A percentile compares a stretch with the other conserved stretches of the same genome.
phyloP scores from a whole-genome alignment of 2,797 vertebrate genomes.

The Darevskia nairensis region DNA sequence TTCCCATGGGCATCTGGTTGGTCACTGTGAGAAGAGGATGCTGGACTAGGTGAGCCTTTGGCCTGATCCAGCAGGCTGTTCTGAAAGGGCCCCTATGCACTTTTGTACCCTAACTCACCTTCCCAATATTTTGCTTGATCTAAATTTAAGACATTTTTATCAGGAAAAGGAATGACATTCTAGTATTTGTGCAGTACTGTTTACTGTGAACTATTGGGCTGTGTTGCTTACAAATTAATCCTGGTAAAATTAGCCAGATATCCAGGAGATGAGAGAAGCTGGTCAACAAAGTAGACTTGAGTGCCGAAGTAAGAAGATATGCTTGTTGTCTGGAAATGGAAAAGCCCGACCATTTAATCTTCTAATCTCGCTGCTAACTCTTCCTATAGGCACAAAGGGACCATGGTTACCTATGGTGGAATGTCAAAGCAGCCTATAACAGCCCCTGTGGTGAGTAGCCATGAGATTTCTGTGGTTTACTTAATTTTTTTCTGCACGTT shows the following conservation, averaged over 20 bases:
- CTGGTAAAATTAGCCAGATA: not conserved
- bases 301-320: not conserved
- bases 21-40: too few relatives aligned
- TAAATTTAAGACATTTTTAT: not conserved
- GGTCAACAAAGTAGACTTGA: not conserved
- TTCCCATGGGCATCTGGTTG: too few relatives aligned
- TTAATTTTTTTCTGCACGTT: not conserved
- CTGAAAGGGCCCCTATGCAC: not conserved
- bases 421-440: constrained; percentile 94
- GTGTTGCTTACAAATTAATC: not conserved
- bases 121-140: not conserved
- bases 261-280: not conserved
- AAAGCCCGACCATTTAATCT: accelerated
- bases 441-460: constrained; percentile 89
- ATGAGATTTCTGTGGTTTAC: not conserved
- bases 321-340: not conserved
- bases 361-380: accelerated
- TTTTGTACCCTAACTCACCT: not conserved
- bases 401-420: constrained; percentile 96
- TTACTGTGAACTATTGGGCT: not conserved
- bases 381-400: constrained; percentile 83
- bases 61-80: too few relatives aligned
- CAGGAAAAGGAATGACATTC: not conserved
- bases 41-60: too few relatives aligned
- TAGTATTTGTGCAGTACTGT: not conserved